Evolutionary conservation across 2,888 invertebrate species (phyloP).

Genomic region (Chrysodeixis includens): DNA sequence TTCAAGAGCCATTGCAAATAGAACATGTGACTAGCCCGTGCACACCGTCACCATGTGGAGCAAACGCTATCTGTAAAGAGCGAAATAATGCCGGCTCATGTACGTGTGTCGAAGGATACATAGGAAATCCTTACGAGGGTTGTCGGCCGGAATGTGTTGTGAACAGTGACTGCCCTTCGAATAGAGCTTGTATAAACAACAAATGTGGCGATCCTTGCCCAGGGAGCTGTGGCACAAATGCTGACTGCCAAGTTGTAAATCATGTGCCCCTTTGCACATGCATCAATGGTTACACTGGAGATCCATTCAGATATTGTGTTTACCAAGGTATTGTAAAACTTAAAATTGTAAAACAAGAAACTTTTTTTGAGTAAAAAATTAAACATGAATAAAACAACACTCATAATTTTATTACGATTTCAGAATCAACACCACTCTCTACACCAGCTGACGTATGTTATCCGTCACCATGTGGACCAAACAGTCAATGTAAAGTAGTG

Average conservation of each 20-base stretch:
- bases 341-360: neutral
- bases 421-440: constrained; percentile 85
- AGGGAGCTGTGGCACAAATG: constrained; percentile 93
- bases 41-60: constrained; percentile 90
- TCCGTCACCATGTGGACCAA: constrained; percentile 93
- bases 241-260: constrained; percentile 92
- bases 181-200: constrained; percentile 91
- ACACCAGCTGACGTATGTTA: constrained; percentile 90
- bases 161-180: constrained; percentile 92
- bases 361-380: neutral
- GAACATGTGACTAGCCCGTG: constrained; percentile 87
- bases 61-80: constrained; percentile 91
- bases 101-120: constrained; percentile 91
- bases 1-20: constrained; percentile 72
- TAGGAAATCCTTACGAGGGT: constrained; percentile 94
- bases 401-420: constrained; percentile 56
- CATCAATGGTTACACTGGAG: constrained; percentile 91
- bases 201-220: constrained; percentile 94
- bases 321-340: constrained; percentile 76
- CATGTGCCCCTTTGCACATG: constrained; percentile 92
- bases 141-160: constrained; percentile 93
- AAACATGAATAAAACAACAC: neutral
- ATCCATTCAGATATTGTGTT: constrained; percentile 92
- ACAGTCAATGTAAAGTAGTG: constrained; percentile 92
- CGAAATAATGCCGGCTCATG: constrained; percentile 91